A percentile compares a stretch with the other conserved stretches of the same genome.
Conservation (phyloP, 64 coral and sea anemone genomes). For the Catalaphyllia jardinei region DNA sequence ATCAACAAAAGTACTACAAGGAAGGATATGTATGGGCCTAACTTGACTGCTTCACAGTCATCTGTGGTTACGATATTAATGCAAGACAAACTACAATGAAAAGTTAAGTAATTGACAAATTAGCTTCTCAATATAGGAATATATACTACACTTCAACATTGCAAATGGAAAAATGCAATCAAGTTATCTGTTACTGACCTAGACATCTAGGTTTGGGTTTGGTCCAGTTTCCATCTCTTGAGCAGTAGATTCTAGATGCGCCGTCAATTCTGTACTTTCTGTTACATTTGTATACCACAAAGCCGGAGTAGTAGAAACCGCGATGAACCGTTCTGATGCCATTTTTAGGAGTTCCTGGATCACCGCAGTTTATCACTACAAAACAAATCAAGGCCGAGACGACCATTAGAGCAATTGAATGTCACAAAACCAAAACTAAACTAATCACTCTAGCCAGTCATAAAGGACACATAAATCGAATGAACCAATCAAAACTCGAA, state of each 20-base stretch:
- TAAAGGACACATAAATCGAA: too few relatives aligned
- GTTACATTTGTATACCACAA: conserved; percentile 34
- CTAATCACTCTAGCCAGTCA: too few relatives aligned
- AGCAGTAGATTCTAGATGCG: conserved; percentile 53
- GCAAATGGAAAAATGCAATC: not conserved
- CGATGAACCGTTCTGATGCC: conserved; percentile 11
- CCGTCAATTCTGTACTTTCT: conserved; percentile 34
- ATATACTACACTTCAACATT: too few relatives aligned
- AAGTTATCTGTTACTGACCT: conserved; percentile 19
- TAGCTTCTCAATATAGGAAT: too few relatives aligned
- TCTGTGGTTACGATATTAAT: too few relatives aligned
- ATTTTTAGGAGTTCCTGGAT: conserved; percentile 55
- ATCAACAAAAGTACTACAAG: too few relatives aligned
- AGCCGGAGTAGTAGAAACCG: conserved; percentile 20
- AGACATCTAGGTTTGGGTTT: conserved; percentile 35
- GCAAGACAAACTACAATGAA: too few relatives aligned
- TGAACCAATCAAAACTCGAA: not conserved
- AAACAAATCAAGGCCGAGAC: not conserved
- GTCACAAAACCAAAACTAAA: not conserved
- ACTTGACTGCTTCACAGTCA: too few relatives aligned
- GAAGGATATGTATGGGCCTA: too few relatives aligned
- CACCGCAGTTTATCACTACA: conserved; percentile 58
- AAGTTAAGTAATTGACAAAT: too few relatives aligned
- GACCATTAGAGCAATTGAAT: not conserved
- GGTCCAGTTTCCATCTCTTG: conserved; percentile 36